phyloP scores from a whole-genome alignment of 2,888 invertebrate genomes.

The Spilosoma lubricipeda region DNA sequence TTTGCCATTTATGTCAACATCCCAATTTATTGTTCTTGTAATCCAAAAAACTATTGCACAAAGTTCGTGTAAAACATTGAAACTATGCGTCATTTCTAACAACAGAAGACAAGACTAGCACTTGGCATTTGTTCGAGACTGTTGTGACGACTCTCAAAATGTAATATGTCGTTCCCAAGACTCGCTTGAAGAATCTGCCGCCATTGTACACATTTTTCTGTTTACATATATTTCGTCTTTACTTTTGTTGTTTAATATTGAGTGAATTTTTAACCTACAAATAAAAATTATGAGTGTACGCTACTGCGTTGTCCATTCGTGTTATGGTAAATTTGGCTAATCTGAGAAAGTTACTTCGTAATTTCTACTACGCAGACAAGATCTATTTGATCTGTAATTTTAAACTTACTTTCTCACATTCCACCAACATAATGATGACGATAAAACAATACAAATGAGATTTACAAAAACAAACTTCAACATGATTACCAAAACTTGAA shows the following conservation, averaged over 20 bases:
- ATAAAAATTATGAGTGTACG: neutral
- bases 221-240: slow-evolving; percentile 30
- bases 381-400: neutral
- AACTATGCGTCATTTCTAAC: slow-evolving; percentile 50
- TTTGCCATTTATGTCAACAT: too few species aligned
- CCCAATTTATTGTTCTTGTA: neutral
- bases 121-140: slow-evolving; percentile 46
- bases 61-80: neutral
- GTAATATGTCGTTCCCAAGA: slow-evolving; percentile 56
- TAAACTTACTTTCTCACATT: neutral
- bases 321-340: neutral
- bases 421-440: neutral
- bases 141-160: slow-evolving; percentile 50
- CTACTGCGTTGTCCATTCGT: neutral
- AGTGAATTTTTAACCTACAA: neutral
- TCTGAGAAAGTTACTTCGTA: neutral
- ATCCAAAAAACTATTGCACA: neutral
- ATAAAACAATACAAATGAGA: neutral
- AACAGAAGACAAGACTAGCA: slow-evolving; percentile 35
- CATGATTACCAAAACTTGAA: neutral
- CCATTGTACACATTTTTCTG: slow-evolving; percentile 48
- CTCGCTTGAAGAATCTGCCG: slow-evolving; percentile 46
- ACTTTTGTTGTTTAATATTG: slow-evolving; percentile 24
- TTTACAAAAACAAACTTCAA: too few species aligned
- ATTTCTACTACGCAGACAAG: too few species aligned